Evolutionary conservation across 1,140 invertebrate genomes (phyloP), one percentile per base, ranked within the genome.

Genomic region (Drosophila serrata): DNA sequence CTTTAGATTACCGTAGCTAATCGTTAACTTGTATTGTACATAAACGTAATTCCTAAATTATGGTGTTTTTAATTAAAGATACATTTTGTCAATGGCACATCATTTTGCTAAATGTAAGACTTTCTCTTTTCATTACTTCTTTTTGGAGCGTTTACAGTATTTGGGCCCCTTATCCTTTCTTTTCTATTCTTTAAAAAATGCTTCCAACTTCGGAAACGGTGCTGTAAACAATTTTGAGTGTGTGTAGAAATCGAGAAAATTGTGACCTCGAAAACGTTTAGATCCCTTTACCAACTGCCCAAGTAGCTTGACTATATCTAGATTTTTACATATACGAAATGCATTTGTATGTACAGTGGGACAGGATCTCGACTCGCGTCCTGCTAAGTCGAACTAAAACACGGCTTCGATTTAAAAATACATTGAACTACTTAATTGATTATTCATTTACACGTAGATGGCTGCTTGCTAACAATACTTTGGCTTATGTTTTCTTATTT

Each of bases 311-410:
- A 33, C 62, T 69, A 69, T 19, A 62, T 43, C 61, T 64, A 81
- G 37, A 48, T 29, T 62, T 73, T 69, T 24, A 60, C 31, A 63
- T 56, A 60, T 57, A 85, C 68, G 74, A 85, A 85, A 85, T 85
- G 82, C 82, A 75, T 70, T 78, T 64, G 72, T 80, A 87, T 87
- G 76, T 87, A 87, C 82, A 87, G 82, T 87, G 82, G 84, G 82
- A 87, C 75, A 74, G 70, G 63, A 62, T 69, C 31, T 62, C 62
- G 70, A 58, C 65, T 69, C 53, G 17, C 49, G 31, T 45, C 19
- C 61, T 42, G 61, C 61, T 42, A 19, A 11, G 59, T 62, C 37
- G 33, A 56, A 45, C 75, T 76, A 81, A 81, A 81, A 81, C 72
- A 27, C 33, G 27, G 39, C n/a, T 79, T 59, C 48, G 58, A 81